Conservation (phyloP, 1,140 invertebrate species). For the Drosophila sulfurigaster region DNA sequence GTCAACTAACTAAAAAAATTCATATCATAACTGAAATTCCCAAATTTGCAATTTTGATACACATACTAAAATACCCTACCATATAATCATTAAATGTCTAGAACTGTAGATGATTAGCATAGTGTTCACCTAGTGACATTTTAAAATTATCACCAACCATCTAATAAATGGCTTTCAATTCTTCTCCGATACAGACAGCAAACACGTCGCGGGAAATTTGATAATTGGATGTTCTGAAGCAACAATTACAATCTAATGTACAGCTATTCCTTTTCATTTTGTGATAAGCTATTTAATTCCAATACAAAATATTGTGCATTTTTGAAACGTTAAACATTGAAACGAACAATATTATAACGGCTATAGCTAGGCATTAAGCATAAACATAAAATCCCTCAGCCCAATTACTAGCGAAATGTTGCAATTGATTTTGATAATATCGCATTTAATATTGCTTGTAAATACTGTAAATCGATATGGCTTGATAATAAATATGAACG, state of each 20-base stretch:
- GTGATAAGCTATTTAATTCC: slow-evolving; percentile 61
- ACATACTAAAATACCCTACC: not conserved
- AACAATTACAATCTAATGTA: slow-evolving; percentile 51
- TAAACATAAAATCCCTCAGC: slow-evolving; percentile 25
- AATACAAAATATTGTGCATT: slow-evolving; percentile 48
- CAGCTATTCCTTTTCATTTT: slow-evolving; percentile 65
- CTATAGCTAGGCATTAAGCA: slow-evolving; percentile 49
- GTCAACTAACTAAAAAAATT: slow-evolving; percentile 22
- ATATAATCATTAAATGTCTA: slow-evolving; percentile 14
- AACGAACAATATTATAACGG: slow-evolving; percentile 46
- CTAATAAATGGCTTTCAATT: slow-evolving; percentile 54
- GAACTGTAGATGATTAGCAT: slow-evolving; percentile 38
- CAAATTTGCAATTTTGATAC: slow-evolving; percentile 31
- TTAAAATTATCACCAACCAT: slow-evolving; percentile 7
- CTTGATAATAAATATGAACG: slow-evolving; percentile 64
- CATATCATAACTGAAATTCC: slow-evolving; percentile 36
- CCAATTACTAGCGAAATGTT: slow-evolving; percentile 69
- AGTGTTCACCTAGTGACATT: slow-evolving; percentile 9
- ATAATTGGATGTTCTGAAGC: slow-evolving; percentile 81
- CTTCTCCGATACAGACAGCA: slow-evolving; percentile 69
- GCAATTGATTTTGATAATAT: slow-evolving; percentile 52
- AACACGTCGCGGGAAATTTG: slow-evolving; percentile 77
- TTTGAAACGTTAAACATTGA: slow-evolving; percentile 51
- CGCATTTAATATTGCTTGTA: slow-evolving; percentile 47
- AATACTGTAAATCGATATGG: slow-evolving; percentile 66